Base-by-base conservation (phyloP, 2,888 invertebrate species). In the Ormyrus rosae region DNA sequence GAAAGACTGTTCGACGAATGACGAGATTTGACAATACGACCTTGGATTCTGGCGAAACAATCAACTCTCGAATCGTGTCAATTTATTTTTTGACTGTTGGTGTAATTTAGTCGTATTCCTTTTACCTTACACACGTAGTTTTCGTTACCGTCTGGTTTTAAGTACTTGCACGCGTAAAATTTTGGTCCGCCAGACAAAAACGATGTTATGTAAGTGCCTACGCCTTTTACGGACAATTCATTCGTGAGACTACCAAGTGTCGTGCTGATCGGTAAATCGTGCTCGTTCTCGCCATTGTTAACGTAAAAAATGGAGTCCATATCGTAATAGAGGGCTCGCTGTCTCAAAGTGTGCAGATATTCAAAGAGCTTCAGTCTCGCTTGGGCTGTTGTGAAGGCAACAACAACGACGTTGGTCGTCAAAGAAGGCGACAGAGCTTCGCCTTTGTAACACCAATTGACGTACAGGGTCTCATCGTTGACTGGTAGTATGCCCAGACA, bases 261-360 rank as follows among this genome's bases (percentile, higher is more conserved):
- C 6, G 11, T 45, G 65, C 51, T 6, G 51, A 51, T 56, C 5
- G 13, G 10, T 19, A 68, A 19, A 6, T 68, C 34, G 9, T 13
- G 1, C 10, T 55, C 55, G 5, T 10, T 34, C 34, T 34, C 53
- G 34, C 8, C 19, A 34, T 7, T 6, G 34, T 1, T 71, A 1
- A 67, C 45, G 63, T 51, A 74, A 11, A 80, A 6, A 6, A 34
- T 45, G 56, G 69, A 70, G 13, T 73, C 74, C 0, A 75, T 73
- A 34, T 80, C 80, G n/a, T 61, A 46, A 34, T 76, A 80, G 8
- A 61, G 19, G 3, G 63, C 74, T 5, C 74, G 45, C 51, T 83
- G 71, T 8, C 83, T 85, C 10, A 91, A 80, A 11, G 74, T 78
- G 10, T 90, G 85, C 5, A 91, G 78, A 45, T 87, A 86, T 5